A percentile compares a stretch with the other conserved stretches of the same genome.
phyloP scores from a whole-genome alignment of 92 coral and sea anemone species.

The Parazoanthus atlanticus region DNA sequence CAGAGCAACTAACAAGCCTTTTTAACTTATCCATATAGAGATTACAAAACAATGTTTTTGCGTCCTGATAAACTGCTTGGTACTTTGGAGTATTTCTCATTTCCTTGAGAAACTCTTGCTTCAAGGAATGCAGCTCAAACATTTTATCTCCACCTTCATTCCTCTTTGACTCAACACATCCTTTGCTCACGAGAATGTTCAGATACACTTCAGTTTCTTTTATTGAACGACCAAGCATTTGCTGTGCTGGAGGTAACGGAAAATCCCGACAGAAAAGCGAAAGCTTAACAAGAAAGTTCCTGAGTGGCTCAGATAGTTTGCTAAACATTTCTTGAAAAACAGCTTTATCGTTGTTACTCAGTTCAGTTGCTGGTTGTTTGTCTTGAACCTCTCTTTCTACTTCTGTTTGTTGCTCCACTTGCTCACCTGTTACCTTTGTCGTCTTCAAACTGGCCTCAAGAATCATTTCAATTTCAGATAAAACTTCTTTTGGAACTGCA shows the following conservation, averaged over 20 bases:
- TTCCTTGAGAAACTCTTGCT: slow-evolving; percentile 51
- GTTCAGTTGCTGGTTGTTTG: slow-evolving; percentile 23
- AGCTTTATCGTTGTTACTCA: no score
- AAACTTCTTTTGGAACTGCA: slow-evolving; percentile 20
- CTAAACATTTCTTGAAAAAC: slow-evolving; percentile 51
- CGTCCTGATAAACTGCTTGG: slow-evolving; percentile 27
- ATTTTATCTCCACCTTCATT: slow-evolving; percentile 32
- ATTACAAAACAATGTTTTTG: slow-evolving; percentile 47
- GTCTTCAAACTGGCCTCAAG: not conserved
- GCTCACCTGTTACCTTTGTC: not conserved
- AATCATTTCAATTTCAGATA: slow-evolving; percentile 30
- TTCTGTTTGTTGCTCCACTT: not conserved
- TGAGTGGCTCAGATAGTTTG: slow-evolving; percentile 47
- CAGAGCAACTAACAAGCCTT: slow-evolving; percentile 37
- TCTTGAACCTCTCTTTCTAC: not conserved
- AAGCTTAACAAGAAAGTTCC: slow-evolving; percentile 53
- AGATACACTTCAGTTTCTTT: slow-evolving; percentile 49
- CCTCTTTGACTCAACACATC: slow-evolving; percentile 28
- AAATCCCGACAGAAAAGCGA: slow-evolving; percentile 67
- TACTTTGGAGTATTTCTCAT: slow-evolving; percentile 5
- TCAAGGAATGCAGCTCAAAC: slow-evolving; percentile 64
- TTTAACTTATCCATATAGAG: slow-evolving; percentile 53
- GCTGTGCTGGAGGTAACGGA: slow-evolving; percentile 51
- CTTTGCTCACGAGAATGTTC: slow-evolving; percentile 48
- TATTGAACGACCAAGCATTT: slow-evolving; percentile 35